phyloP scores from a whole-genome alignment of 1,140 invertebrate genomes.

The Antheraea pernyi region DNA sequence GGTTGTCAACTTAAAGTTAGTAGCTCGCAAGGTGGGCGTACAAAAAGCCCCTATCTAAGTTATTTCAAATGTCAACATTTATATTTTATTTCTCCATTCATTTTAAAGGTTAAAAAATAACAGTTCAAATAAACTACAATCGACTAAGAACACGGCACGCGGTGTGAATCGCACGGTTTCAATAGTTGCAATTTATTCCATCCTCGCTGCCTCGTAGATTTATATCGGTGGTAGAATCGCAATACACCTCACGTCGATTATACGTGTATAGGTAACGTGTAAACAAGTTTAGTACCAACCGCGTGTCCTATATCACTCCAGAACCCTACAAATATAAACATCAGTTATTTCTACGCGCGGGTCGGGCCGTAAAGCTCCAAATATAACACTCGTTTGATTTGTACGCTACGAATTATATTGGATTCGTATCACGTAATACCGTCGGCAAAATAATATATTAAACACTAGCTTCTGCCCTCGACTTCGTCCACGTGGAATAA shows the following conservation, averaged over 20 bases:
- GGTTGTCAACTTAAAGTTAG: no score
- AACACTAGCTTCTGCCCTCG: no score
- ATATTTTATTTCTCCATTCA: no score
- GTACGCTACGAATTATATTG: conserved; percentile 16
- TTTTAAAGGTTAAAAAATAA: no score
- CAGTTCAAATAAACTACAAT: not conserved
- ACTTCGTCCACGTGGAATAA: no score
- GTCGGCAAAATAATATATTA: conserved; percentile 21
- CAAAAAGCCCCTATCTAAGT: no score
- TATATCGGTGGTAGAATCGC: conserved; percentile 59
- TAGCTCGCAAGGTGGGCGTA: no score
- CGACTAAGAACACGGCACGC: not conserved
- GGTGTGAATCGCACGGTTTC: conserved; percentile 46
- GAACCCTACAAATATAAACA: conserved; percentile 38
- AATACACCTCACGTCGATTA: conserved; percentile 51
- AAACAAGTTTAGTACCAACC: conserved; percentile 57
- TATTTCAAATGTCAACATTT: no score
- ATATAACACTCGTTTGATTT: conserved; percentile 49
- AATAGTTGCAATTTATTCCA: conserved; percentile 63
- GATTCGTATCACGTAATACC: conserved; percentile 52
- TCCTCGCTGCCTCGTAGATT: conserved; percentile 59
- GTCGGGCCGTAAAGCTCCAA: conserved; percentile 28
- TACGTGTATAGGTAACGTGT: conserved; percentile 29
- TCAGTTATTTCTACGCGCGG: conserved; percentile 35
- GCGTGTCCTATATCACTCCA: conserved; percentile 29